Percentiles rank a stretch among this genome's conserved stretches.
Evolutionary conservation across 2,113 vertebrate genomes (phyloP).

Genomic region (Taurulus bubalis): DNA sequence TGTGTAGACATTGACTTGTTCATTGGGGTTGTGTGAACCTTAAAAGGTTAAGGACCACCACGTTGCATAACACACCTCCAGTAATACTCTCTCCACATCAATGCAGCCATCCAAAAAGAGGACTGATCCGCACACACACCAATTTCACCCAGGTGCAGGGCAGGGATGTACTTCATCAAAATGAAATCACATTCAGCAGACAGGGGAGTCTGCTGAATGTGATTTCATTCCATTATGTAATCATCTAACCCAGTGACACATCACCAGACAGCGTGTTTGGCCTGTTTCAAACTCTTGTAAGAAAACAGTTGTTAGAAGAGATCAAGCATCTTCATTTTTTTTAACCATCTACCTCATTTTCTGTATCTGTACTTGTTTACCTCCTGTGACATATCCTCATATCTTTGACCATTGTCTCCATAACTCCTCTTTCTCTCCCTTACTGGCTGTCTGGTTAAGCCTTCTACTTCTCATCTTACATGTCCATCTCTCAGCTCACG

Average conservation of each 20-base stretch:
- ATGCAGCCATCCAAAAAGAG: slow-evolving; percentile 31
- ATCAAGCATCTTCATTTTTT: neutral
- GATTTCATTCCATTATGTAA: slow-evolving; percentile 63
- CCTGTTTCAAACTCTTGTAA: neutral
- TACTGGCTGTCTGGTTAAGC: slow-evolving; percentile 3
- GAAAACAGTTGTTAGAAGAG: neutral
- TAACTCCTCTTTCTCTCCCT: neutral
- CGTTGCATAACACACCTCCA: slow-evolving; percentile 49
- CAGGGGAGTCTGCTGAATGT: slow-evolving; percentile 28
- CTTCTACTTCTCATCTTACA: neutral
- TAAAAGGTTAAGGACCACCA: slow-evolving; percentile 42
- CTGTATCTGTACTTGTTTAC: slow-evolving; percentile 5
- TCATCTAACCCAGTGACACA: slow-evolving; percentile 47
- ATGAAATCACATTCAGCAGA: too few species aligned
- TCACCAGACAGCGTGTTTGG: slow-evolving; percentile 45
- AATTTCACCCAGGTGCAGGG: slow-evolving; percentile 42
- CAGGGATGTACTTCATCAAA: slow-evolving; percentile 53
- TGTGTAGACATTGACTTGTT: slow-evolving; percentile 10
- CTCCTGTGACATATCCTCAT: accelerated
- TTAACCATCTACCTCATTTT: neutral
- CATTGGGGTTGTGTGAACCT: neutral
- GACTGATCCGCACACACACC: slow-evolving; percentile 10
- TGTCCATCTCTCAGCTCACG: neutral
- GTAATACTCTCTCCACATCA: slow-evolving; percentile 21
- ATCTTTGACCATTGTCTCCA: neutral